Base-by-base conservation (phyloP, 2,797 vertebrate species). In the Smutsia gigantea region DNA sequence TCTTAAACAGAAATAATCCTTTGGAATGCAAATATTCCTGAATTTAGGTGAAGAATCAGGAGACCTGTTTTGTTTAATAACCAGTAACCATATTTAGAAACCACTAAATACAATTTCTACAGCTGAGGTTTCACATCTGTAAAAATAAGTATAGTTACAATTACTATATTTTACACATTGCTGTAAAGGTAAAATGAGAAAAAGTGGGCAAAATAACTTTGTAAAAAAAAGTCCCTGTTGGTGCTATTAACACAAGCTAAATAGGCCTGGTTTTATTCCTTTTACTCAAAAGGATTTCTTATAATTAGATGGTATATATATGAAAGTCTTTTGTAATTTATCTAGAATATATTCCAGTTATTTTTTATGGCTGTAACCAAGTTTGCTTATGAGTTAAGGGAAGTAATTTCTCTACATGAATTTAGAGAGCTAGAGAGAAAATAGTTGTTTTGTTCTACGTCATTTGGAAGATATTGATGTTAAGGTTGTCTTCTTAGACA, bases 401-500 rank as follows among this genome's bases (percentile, higher is more conserved):
- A 87, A 55, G 37, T 71, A 18, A 53, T 71, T 93, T 71, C 17
- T 77, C 42, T 71, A 34, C 15, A 2, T 83, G 46, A 68, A 68
- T 72, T n/a, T 83, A 87, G 18, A 82, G 23, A 95, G 2, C 74
- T 71, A 21, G 5, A 71, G 51, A 31, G 51, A 51, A 94, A 57
- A 46, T 49, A 83, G 5, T 12, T 53, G 49, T 83, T 72, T 75
- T 39, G 0, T 55, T 61, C 14, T 90, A 2, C 42, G 34, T 81
- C 46, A 29, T 0, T 69, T 61, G 59, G 55, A 17, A 69, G 18
- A 63, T 68, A 49, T 29, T 69, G 19, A 21, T 75, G 18, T 89
- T 82, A 90, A 71, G 51, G 27, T 85, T 92, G 46, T 87, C 31
- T 78, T 91, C 53, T 71, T 75, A 87, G 17, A n/a, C 53, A 86